These are phyloP conservation scores for Acronicta aceris DNA, from an alignment of 2,888 invertebrate genomes.

Conservation along the genomic window DNA sequence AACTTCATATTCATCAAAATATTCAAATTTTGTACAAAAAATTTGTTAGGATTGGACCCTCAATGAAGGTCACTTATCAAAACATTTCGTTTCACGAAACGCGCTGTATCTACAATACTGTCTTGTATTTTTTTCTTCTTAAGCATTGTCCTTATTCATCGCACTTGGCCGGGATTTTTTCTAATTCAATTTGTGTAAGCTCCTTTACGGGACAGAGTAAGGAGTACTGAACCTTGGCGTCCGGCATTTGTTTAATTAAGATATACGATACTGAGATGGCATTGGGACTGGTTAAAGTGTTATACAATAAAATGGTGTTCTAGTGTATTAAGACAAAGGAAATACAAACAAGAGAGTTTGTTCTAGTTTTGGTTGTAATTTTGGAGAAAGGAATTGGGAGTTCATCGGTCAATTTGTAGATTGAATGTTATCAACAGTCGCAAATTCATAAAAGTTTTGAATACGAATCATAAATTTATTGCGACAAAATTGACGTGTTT, in stretches of 20 bases:
- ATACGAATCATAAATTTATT: background rate
- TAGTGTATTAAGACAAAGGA: slow-evolving; percentile 27
- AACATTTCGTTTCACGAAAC: slow-evolving; percentile 41
- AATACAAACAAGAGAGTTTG: slow-evolving; percentile 21
- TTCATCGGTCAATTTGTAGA: slow-evolving; percentile 6
- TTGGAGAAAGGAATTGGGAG: slow-evolving; percentile 2
- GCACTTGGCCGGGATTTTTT: slow-evolving; percentile 56
- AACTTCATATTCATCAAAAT: no score
- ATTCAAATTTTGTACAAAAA: no score
- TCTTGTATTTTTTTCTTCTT: slow-evolving; percentile 40
- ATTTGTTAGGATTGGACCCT: no score
- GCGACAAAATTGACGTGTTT: no score
- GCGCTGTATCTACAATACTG: slow-evolving; percentile 50
- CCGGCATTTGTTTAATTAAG: slow-evolving; percentile 58
- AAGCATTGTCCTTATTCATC: slow-evolving; percentile 57
- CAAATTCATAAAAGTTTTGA: slow-evolving; percentile 11
- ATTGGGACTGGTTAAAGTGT: slow-evolving; percentile 43
- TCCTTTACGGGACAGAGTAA: slow-evolving; percentile 54
- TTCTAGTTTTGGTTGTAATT: slow-evolving; percentile 1
- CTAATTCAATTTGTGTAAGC: slow-evolving; percentile 68
- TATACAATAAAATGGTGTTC: slow-evolving; percentile 37
- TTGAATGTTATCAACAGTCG: background rate
- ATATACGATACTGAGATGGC: slow-evolving; percentile 50
- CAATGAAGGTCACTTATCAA: slow-evolving; percentile 50
- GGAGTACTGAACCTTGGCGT: slow-evolving; percentile 44